A percentile compares a stretch with the other conserved stretches of the same genome.
phyloP scores from a whole-genome alignment of 2,888 invertebrate genomes.

The Drosophila mulleri region DNA sequence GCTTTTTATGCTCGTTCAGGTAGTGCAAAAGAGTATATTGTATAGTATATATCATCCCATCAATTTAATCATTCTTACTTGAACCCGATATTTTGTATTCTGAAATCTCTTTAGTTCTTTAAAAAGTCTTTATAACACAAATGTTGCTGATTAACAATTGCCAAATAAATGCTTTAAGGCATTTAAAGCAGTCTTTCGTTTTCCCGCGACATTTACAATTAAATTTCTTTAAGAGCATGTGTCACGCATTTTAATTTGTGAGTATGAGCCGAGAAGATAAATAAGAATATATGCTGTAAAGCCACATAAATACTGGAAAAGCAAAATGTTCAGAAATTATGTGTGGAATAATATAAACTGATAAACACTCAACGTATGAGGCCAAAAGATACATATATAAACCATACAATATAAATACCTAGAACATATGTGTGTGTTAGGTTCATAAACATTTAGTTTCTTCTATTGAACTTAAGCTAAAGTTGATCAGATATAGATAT shows the following conservation, averaged over 20 bases:
- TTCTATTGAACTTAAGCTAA: too few relatives aligned
- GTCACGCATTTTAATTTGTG: slow-evolving; percentile 9
- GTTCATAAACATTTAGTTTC: too few relatives aligned
- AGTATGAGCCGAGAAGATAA: background rate
- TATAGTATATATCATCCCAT: too few relatives aligned
- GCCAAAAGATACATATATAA: background rate
- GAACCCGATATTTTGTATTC: too few relatives aligned
- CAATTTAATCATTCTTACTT: too few relatives aligned
- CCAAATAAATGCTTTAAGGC: slow-evolving; percentile 3
- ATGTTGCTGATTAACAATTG: background rate
- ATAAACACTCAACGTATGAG: too few relatives aligned
- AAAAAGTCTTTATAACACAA: background rate
- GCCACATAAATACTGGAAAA: background rate
- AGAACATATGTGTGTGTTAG: too few relatives aligned
- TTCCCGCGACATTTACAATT: background rate
- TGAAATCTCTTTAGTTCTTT: background rate
- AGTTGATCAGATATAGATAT: too few relatives aligned
- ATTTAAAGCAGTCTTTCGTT: background rate
- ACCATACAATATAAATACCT: too few relatives aligned
- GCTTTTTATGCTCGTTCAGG: background rate
- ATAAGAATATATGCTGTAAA: background rate
- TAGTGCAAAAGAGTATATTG: background rate
- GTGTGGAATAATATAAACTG: background rate
- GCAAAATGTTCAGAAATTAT: background rate
- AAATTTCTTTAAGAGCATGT: slow-evolving; percentile 6